Conservation (phyloP, 2,888 invertebrate species). For the Dugesia japonica region DNA sequence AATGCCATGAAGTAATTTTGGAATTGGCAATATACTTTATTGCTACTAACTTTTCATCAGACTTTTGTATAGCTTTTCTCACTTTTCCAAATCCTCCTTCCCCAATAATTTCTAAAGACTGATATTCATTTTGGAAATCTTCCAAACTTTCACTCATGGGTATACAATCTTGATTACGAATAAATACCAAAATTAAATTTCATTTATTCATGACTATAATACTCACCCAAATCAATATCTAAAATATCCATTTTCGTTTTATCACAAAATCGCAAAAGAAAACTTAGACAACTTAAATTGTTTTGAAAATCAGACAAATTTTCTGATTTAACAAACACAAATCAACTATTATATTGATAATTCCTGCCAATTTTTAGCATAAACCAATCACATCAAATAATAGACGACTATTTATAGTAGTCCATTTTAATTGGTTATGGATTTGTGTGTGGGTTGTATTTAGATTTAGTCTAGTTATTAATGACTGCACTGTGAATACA, state of each 20-base stretch:
- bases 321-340: constrained; percentile 1
- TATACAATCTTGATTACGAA: not conserved
- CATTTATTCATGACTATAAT: not conserved
- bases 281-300: not conserved
- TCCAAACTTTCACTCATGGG: constrained; percentile 12
- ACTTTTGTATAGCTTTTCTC: not conserved
- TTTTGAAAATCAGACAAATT: not conserved
- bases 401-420: not conserved
- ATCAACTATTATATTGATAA: not conserved
- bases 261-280: not conserved
- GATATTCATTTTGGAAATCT: not conserved
- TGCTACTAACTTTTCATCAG: not conserved
- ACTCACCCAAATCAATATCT: constrained; percentile 20
- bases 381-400: not conserved
- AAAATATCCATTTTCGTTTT: not conserved
- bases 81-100: constrained; percentile 4
- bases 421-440: not conserved
- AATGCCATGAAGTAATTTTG: not conserved
- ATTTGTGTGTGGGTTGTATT: not conserved
- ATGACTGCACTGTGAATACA: not conserved
- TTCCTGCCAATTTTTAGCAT: not conserved
- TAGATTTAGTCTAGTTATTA: not conserved
- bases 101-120: not conserved
- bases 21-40: not conserved
- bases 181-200: not conserved